These are phyloP conservation scores for Ianthella basta DNA, from an alignment of 37 sponge, comb jelly and placozoan species.

Conservation along the genomic window DNA sequence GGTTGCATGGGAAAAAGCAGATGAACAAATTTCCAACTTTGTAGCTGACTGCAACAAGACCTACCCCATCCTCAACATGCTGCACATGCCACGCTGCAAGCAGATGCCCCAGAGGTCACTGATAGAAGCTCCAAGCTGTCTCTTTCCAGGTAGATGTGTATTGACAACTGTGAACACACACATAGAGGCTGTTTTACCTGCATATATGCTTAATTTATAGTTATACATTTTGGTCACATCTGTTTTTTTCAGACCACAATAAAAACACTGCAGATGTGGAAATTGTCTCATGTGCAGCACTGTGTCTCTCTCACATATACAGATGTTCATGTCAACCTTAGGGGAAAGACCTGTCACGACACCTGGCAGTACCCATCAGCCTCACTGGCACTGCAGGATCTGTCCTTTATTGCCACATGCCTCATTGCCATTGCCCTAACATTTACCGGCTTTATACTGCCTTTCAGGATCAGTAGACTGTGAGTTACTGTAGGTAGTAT, in stretches of 20 bases:
- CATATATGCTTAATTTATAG: not conserved
- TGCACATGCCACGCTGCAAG: conserved; percentile 6
- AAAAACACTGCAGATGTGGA: too few species aligned
- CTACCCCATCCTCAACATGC: not conserved
- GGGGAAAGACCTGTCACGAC: not conserved
- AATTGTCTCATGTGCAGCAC: too few species aligned
- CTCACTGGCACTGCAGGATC: not conserved
- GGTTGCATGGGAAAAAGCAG: not conserved
- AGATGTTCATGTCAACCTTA: not conserved
- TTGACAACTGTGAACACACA: not conserved
- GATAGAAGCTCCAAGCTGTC: not conserved
- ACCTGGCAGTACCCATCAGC: not conserved
- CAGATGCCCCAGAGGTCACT: not conserved
- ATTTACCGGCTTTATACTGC: too few species aligned
- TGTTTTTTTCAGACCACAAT: too few species aligned
- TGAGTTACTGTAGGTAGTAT: too few species aligned
- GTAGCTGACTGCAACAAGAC: not conserved
- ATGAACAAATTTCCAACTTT: not conserved
- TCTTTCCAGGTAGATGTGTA: not conserved
- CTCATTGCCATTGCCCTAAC: too few species aligned
- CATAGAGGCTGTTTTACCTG: not conserved
- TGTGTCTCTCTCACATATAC: too few species aligned
- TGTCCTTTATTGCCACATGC: not conserved
- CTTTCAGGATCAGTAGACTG: too few species aligned
- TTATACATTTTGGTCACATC: too few species aligned